Conservation (phyloP, 2,888 invertebrate species). For the Watsonalla binaria region DNA sequence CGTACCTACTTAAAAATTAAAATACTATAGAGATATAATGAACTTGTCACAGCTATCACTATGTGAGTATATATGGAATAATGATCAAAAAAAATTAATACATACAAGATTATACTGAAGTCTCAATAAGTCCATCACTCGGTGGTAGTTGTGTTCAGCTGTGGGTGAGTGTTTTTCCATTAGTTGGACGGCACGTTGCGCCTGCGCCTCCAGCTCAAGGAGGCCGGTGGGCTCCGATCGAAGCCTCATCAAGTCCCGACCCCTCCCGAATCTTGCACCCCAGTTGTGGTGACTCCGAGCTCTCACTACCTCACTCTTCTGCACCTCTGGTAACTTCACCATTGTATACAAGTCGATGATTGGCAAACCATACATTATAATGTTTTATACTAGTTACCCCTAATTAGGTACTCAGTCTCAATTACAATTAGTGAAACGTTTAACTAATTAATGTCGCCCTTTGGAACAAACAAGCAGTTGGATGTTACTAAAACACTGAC, state of each 20-base stretch:
- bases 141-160: conserved; percentile 24
- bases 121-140: conserved; percentile 45
- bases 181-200: conserved; percentile 28
- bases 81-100: conserved; percentile 2
- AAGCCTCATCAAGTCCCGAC: conserved; percentile 12
- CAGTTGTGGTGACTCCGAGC: conserved; percentile 30
- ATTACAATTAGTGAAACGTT: background rate
- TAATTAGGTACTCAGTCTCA: background rate
- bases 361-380: background rate
- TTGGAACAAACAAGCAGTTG: too few relatives aligned
- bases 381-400: background rate
- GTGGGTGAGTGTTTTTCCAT: conserved; percentile 37
- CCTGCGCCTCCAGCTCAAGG: conserved; percentile 32
- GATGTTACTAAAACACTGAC: too few relatives aligned
- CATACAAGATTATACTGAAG: conserved; percentile 45
- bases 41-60: too few relatives aligned
- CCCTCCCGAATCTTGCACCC: conserved; percentile 28
- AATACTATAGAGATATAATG: too few relatives aligned
- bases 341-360: conserved; percentile 15
- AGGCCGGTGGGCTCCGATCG: conserved; percentile 32
- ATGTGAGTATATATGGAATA: too few relatives aligned
- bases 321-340: conserved; percentile 35
- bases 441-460: background rate
- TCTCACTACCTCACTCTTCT: conserved; percentile 10
- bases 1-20: too few relatives aligned